Base-by-base conservation (phyloP, 2,888 invertebrate genomes). In the Trichacis sp. region DNA sequence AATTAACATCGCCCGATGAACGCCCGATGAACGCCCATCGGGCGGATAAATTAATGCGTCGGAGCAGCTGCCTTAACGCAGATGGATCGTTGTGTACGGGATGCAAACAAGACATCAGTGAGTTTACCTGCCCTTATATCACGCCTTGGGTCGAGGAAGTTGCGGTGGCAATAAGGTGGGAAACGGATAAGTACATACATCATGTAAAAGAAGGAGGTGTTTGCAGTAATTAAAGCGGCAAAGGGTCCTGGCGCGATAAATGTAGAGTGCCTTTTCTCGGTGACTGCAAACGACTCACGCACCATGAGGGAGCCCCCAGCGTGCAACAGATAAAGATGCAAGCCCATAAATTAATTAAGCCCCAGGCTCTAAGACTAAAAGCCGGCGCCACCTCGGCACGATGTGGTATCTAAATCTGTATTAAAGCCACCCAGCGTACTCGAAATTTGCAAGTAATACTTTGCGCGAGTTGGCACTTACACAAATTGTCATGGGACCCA, bases 281-380 rank as follows among this genome's bases (percentile, higher is more conserved):
- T 61, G 67, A 66, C 68, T 71, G 64, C 60, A 61, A 48, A 20
- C 62, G 42, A 61, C 65, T 63, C 40, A 36, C 8, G 47, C 45
- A 30, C 46, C 45, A 8, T 24, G 8, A 24, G 24, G 3, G 53
- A 53, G 38, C 57, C 50, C 45, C 61, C 24, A 45, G 52, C 29
- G 65, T 55, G 74, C 70, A 73, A 74, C 76, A 75, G 77, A 78
- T 78, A 77, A 77, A 73, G 71, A 71, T 69, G 72, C 45, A 71
- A 68, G 77, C 77, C 80, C 79, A 80, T 81, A 81, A 81, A 81
- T 81, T 81, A 81, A 81, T 81, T 81, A 81, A 77, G 72, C 76
- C 69, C 24, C 75, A 79, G 77, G 77, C 78, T 75, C 72, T 67
- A 75, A 77, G 77, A 77, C 79, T 74, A 73, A 79, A 78, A 80